Evolutionary conservation across 1,140 invertebrate genomes (phyloP).

Genomic region (Plodia interpunctella): DNA sequence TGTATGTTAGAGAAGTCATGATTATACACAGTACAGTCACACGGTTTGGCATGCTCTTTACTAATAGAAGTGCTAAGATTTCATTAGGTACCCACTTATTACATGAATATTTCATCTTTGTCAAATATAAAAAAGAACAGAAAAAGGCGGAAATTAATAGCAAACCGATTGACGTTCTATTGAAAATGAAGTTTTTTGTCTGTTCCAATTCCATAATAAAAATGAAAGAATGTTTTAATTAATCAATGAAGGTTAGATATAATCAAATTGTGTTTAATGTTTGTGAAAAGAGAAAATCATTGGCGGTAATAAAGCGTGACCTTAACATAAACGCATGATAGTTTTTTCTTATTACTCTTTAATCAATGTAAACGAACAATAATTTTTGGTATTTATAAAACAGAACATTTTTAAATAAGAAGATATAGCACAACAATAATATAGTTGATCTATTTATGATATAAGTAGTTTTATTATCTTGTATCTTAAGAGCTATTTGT

Average conservation of each 20-base stretch:
- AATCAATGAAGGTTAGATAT: constrained; percentile 21
- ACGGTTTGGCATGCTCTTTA: constrained; percentile 28
- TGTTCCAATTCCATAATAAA: constrained; percentile 24
- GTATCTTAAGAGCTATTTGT: background rate
- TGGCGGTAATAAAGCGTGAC: constrained; percentile 26
- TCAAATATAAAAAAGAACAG: background rate
- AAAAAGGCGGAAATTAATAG: background rate
- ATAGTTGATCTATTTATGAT: too few relatives aligned
- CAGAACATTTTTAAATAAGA: too few relatives aligned
- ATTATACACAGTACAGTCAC: constrained; percentile 22
- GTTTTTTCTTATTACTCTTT: background rate
- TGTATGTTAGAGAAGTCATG: background rate
- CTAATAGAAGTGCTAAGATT: constrained; percentile 13
- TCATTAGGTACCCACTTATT: constrained; percentile 5
- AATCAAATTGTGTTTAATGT: constrained; percentile 55
- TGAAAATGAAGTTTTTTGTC: constrained; percentile 12
- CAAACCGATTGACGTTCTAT: background rate
- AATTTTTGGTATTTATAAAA: too few relatives aligned
- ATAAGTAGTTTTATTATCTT: too few relatives aligned
- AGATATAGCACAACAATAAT: background rate
- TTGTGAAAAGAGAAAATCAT: constrained; percentile 74
- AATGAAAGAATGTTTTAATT: constrained; percentile 15
- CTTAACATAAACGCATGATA: constrained; percentile 11
- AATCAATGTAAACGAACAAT: too few relatives aligned
- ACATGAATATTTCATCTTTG: constrained; percentile 10